These are phyloP conservation scores for Nibea albiflora DNA, from an alignment of 2,113 vertebrate species.

Conservation along the genomic window DNA sequence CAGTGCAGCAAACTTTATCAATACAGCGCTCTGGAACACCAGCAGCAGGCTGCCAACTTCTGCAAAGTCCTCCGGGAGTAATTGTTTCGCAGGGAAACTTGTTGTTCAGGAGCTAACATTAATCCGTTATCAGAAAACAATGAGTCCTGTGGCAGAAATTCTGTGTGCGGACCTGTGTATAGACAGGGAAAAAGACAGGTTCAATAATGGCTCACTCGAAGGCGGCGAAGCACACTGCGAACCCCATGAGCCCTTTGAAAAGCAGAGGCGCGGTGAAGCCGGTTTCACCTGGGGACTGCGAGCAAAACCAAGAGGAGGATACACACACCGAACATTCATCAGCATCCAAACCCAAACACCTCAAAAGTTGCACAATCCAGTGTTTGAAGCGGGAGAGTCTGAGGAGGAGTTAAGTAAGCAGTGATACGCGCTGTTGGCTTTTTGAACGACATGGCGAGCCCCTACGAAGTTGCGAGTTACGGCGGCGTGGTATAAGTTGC, in stretches of 20 bases:
- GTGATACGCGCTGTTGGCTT: no score
- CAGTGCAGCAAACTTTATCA: not conserved
- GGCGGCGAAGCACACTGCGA: not conserved
- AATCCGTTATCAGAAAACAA: slow-evolving; percentile 34
- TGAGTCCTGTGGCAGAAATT: not conserved
- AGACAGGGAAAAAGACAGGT: not conserved
- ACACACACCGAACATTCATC: not conserved
- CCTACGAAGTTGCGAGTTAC: no score
- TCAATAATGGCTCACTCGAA: not conserved
- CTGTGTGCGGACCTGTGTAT: not conserved
- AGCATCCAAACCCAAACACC: not conserved
- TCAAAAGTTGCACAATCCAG: not conserved
- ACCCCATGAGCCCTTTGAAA: slow-evolving; percentile 5
- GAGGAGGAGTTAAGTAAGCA: not conserved
- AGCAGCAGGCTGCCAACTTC: slow-evolving; percentile 4
- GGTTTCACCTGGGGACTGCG: slow-evolving; percentile 8
- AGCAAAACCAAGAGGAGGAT: not conserved
- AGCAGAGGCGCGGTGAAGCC: not conserved
- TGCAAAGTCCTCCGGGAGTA: not conserved
- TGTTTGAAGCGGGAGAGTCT: not conserved
- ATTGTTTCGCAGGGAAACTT: slow-evolving; percentile 2
- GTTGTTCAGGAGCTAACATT: slow-evolving; percentile 10
- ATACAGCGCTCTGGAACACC: not conserved
- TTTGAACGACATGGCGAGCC: no score
- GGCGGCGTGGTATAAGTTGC: no score